Conservation (phyloP, 2,888 invertebrate species). For the Melanostoma mellinum region DNA sequence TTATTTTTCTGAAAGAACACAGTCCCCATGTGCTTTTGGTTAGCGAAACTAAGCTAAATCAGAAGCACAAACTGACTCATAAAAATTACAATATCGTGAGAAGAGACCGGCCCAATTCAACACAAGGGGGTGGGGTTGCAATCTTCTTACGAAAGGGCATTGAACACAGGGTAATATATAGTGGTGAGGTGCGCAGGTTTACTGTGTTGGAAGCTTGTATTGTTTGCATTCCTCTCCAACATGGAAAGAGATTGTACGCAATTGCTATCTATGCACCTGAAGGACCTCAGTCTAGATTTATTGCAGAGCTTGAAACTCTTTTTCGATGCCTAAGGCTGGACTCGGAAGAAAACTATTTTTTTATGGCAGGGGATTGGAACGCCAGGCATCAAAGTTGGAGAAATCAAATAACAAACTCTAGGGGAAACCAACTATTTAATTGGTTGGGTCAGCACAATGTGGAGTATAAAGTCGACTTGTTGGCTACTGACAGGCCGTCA, state of each 20-base stretch:
- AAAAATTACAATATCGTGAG: slow-evolving; percentile 6
- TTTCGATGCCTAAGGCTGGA: slow-evolving; percentile 18
- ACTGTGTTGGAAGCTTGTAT: slow-evolving; percentile 26
- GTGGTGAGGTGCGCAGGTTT: neutral
- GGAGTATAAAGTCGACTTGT: slow-evolving; percentile 17
- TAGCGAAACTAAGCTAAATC: slow-evolving; percentile 34
- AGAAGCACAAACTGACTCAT: slow-evolving; percentile 2
- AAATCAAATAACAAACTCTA: neutral
- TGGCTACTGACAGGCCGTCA: slow-evolving; percentile 13
- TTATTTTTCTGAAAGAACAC: slow-evolving; percentile 21
- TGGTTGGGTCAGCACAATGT: slow-evolving; percentile 3
- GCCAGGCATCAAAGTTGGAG: slow-evolving; percentile 12
- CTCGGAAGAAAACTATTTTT: slow-evolving; percentile 23
- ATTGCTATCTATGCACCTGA: slow-evolving; percentile 17
- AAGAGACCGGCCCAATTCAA: slow-evolving; percentile 4
- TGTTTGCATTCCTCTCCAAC: slow-evolving; percentile 19
- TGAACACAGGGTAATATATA: neutral
- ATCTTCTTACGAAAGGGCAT: neutral
- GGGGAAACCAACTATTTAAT: neutral
- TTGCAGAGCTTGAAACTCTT: slow-evolving; percentile 22
- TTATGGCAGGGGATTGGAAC: slow-evolving; percentile 20
- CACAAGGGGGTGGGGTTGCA: neutral
- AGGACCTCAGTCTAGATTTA: neutral
- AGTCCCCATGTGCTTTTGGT: slow-evolving; percentile 27
- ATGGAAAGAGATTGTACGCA: slow-evolving; percentile 7